Base-by-base conservation (phyloP, 2,888 invertebrate species). In the Altica lythri region DNA sequence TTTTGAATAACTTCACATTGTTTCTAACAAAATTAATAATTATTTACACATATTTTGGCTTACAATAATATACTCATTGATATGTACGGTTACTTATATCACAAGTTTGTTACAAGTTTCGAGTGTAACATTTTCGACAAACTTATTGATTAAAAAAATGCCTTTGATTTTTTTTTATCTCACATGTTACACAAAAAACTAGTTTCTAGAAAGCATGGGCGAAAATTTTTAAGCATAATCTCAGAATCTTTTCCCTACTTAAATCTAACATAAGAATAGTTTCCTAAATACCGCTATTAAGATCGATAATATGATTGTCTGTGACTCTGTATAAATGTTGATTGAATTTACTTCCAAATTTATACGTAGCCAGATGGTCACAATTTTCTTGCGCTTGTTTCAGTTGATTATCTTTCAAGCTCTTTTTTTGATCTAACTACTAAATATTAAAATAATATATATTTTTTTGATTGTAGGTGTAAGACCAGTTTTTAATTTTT, bases 221-320 rank as follows among this genome's bases (percentile, higher is more conserved):
- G 40, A 55, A 34, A 45, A 54, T 45, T 32, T 29, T n/a, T n/a
- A n/a, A 42, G 40, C 47, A 67, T 54, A 62, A 52, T 60, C 55
- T 10, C n/a, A n/a, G n/a, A n/a, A n/a, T n/a, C n/a, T n/a, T n/a
- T n/a, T 45, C 12, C 9, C 40, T 49, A 61, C 71, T 71, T 74
- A 72, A 62, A 67, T 60, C 74, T 74, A 74, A 71, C 74, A 74
- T 75, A 74, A 74, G 74, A 74, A 65, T 69, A 43, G 40, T 55
- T 60, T 63, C 66, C 63, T 61, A 59, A 45, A 61, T 62, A 51
- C 25, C 43, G 34, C 27, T 61, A 61, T 63, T 58, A 65, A 67
- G 65, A 65, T 68, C 64, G 61, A 60, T 62, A 63, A 66, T 69
- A 72, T 74, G 75, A 74, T 74, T 75, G 75, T 75, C 75, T 58